Percentiles rank a stretch among this genome's conserved stretches.
These are phyloP conservation scores for Eulemur mongoz DNA, from an alignment of 2,797 vertebrate species.

Conservation along the genomic window DNA sequence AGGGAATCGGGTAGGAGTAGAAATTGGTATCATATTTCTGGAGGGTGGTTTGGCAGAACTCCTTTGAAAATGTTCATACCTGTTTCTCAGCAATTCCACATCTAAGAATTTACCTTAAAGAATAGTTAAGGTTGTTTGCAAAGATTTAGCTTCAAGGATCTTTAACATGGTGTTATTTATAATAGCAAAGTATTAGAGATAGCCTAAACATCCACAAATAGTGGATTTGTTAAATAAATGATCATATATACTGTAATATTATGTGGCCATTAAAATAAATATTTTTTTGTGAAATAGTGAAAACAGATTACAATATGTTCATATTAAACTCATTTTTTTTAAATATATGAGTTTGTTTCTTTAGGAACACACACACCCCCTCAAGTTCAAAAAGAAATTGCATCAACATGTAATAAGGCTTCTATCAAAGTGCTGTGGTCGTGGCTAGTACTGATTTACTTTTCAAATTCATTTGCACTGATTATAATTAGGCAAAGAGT, in stretches of 20 bases:
- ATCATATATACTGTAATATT: background rate
- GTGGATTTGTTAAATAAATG: background rate
- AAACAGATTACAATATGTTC: background rate
- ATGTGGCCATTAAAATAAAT: background rate
- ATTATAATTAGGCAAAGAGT: background rate
- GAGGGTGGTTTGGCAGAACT: background rate
- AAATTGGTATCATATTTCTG: background rate
- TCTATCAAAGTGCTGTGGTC: background rate
- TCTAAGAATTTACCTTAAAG: background rate
- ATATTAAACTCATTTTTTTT: background rate
- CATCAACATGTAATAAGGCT: background rate
- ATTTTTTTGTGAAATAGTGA: background rate
- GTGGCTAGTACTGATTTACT: background rate
- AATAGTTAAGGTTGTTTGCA: constrained; percentile 14
- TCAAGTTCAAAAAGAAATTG: background rate
- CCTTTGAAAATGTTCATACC: constrained; percentile 25
- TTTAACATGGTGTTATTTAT: background rate
- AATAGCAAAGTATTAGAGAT: background rate
- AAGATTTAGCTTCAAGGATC: background rate
- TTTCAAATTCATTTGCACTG: background rate
- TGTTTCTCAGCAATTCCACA: constrained; percentile 10
- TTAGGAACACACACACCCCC: background rate
- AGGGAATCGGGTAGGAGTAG: fast-evolving
- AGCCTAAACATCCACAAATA: background rate
- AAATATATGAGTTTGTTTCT: background rate